Conservation (phyloP, 2,888 invertebrate species). For the Notodonta ziczac region DNA sequence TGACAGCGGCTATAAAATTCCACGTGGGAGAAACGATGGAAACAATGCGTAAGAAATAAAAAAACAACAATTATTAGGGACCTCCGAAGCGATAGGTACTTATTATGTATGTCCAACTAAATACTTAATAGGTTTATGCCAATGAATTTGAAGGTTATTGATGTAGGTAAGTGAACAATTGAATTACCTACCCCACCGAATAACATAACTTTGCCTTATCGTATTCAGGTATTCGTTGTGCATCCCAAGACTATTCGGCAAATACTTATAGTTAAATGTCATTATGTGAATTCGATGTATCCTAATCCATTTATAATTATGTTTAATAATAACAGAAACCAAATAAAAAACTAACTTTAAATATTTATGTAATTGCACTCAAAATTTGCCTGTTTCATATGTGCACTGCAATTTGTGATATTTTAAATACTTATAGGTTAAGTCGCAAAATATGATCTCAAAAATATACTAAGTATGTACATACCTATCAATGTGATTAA, state of each 20-base stretch:
- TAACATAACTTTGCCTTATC: not conserved
- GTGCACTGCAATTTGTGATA: conserved; percentile 85
- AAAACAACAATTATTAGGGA: no score
- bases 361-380: conserved; percentile 82
- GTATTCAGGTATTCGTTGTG: not conserved
- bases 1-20: no score
- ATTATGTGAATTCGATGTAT: conserved; percentile 19
- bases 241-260: conserved; percentile 45
- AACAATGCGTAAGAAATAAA: no score
- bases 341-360: conserved; percentile 61
- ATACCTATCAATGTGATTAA: conserved; percentile 72
- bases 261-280: conserved; percentile 23
- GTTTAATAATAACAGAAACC: conserved; percentile 61
- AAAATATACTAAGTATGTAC: conserved; percentile 70
- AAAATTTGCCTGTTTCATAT: conserved; percentile 85
- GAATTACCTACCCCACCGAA: not conserved
- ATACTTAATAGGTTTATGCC: no score
- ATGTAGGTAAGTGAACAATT: not conserved
- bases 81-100: no score
- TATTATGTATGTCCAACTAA: no score
- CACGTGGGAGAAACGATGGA: no score
- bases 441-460: conserved; percentile 78
- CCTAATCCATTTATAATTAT: conserved; percentile 41
- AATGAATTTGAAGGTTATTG: not conserved
- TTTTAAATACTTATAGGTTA: conserved; percentile 82